Evolutionary conservation across 2,797 vertebrate genomes (phyloP).

Genomic region (Okamejei kenojei): DNA sequence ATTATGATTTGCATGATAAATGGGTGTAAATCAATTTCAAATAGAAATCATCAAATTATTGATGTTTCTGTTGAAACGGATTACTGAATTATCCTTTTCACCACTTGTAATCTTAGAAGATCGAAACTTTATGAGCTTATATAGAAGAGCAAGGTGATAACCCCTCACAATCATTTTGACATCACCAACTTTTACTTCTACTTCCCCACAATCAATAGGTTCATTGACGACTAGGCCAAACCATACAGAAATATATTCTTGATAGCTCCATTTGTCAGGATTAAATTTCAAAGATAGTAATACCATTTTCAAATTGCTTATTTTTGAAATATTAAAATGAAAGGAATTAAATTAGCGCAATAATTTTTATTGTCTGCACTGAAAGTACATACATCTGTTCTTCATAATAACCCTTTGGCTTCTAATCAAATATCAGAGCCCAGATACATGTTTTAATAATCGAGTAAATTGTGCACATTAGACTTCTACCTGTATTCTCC

Average conservation of each 20-base stretch:
- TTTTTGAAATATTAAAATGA: constrained; percentile 11
- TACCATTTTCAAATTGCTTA: neutral
- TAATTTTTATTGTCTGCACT: neutral
- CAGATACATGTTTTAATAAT: neutral
- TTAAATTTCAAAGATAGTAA: neutral
- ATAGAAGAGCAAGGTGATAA: neutral
- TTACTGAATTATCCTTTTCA: neutral
- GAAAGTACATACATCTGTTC: too few species aligned
- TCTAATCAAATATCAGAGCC: neutral
- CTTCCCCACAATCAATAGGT: neutral
- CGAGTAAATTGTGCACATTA: neutral
- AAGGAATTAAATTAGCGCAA: neutral
- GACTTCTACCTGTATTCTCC: neutral
- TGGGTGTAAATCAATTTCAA: neutral
- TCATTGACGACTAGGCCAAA: neutral
- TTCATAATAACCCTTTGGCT: neutral
- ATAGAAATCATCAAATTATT: neutral
- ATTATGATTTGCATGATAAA: neutral
- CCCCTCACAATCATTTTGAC: neutral
- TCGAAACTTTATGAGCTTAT: neutral
- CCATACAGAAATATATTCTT: neutral
- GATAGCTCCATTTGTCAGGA: neutral
- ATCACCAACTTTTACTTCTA: neutral
- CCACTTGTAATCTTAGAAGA: neutral
- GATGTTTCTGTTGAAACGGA: neutral